These are phyloP conservation scores for Callipepla squamata DNA, from an alignment of 2,113 vertebrate genomes.

Conservation along the genomic window DNA sequence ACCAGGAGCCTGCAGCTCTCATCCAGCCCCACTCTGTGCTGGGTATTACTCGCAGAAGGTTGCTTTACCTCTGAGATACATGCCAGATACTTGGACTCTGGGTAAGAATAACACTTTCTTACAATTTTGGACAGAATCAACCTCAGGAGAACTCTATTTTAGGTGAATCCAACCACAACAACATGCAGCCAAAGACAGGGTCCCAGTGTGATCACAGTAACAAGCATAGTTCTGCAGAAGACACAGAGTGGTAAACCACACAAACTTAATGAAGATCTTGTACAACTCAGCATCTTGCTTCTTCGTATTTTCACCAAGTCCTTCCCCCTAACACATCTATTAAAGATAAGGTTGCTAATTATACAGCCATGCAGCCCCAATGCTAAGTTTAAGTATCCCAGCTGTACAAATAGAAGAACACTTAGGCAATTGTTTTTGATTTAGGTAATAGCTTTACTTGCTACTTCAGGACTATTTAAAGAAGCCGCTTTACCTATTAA, in stretches of 20 bases:
- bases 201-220: not conserved
- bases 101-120: not conserved
- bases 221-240: not conserved
- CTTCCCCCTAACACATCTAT: not conserved
- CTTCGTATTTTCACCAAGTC: not conserved
- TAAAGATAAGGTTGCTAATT: conserved; percentile 12
- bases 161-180: not conserved
- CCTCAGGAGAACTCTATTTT: not conserved
- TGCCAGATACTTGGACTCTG: not conserved
- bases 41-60: not conserved
- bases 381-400: conserved; percentile 18
- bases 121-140: not conserved
- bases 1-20: not conserved
- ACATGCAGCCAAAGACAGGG: not conserved
- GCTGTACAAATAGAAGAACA: conserved; percentile 53
- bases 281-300: not conserved
- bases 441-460: conserved; percentile 48
- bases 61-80: not conserved
- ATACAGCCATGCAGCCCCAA: not conserved
- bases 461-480: conserved; percentile 35
- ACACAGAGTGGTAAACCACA: not conserved
- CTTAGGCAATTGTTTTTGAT: conserved; percentile 34
- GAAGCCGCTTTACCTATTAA: not conserved
- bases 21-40: not conserved
- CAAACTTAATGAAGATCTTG: not conserved